Evolutionary conservation across 2,113 vertebrate species (phyloP).

Genomic region (Geococcyx californianus): DNA sequence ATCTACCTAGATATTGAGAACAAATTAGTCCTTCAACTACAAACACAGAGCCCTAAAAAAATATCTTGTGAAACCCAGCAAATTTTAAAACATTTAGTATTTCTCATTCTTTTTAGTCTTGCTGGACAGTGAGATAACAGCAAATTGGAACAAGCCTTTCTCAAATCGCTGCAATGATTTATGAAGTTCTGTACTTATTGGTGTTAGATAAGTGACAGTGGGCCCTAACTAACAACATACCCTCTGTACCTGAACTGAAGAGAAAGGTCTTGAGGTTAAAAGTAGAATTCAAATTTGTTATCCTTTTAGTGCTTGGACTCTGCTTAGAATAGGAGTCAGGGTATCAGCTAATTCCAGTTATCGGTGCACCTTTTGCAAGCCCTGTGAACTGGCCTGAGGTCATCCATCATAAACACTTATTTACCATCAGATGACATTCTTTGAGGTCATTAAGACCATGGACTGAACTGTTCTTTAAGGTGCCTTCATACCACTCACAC

Average conservation of each 20-base stretch:
- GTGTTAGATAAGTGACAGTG: neutral
- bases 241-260: neutral
- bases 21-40: neutral
- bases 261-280: neutral
- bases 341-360: neutral
- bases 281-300: neutral
- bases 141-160: neutral
- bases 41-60: neutral
- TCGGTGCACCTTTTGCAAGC: neutral
- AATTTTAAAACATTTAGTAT: neutral
- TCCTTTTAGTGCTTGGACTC: neutral
- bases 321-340: neutral
- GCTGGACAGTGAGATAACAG: neutral
- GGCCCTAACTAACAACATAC: neutral
- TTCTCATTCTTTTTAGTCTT: neutral
- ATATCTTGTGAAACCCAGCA: accelerated
- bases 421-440: neutral
- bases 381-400: neutral
- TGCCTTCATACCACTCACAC: neutral
- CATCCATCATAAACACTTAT: neutral
- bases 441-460: neutral
- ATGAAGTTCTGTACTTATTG: neutral
- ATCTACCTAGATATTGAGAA: neutral
- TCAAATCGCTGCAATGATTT: neutral
- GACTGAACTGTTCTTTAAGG: neutral